Percentiles rank a stretch among this genome's conserved stretches.
Evolutionary conservation across 2,888 invertebrate genomes (phyloP).

Genomic region (Barypeithes pellucidus): DNA sequence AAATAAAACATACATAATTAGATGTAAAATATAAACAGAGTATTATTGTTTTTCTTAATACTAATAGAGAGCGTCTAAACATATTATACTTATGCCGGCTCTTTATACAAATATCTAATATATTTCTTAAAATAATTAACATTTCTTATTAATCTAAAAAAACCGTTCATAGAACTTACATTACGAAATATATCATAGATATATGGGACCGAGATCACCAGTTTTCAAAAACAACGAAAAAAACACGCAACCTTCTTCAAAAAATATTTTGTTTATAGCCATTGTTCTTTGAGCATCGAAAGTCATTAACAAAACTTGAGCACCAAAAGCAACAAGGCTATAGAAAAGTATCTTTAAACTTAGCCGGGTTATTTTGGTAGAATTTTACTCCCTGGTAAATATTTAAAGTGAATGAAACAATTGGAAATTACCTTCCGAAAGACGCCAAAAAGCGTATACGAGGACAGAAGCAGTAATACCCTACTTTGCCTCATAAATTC

Average conservation of each 20-base stretch:
- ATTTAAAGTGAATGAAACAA: constrained; percentile 66
- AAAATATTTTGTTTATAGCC: constrained; percentile 47
- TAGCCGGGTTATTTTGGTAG: constrained; percentile 16
- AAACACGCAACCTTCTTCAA: constrained; percentile 38
- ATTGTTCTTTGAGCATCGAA: constrained; percentile 61
- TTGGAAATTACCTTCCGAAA: constrained; percentile 74
- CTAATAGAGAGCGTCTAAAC: constrained; percentile 31
- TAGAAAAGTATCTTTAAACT: constrained; percentile 40
- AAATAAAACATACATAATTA: constrained; percentile 11
- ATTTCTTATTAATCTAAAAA: constrained; percentile 31
- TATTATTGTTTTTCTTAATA: constrained; percentile 8
- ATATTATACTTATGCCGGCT: constrained; percentile 9
- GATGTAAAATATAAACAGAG: constrained; percentile 19
- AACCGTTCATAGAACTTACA: constrained; percentile 96
- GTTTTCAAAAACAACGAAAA: constrained; percentile 59
- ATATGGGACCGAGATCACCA: constrained; percentile 88
- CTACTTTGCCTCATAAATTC: constrained; percentile 59
- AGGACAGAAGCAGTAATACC: constrained; percentile 66
- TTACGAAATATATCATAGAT: constrained; percentile 95
- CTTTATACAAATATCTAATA: not conserved
- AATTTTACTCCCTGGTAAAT: constrained; percentile 68
- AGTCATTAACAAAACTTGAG: constrained; percentile 61
- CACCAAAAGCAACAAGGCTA: constrained; percentile 54
- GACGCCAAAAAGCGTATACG: constrained; percentile 58
- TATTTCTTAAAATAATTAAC: constrained; percentile 14